These are phyloP conservation scores for Neelides sp. DNA, from an alignment of 1,140 invertebrate genomes.

Conservation along the genomic window DNA sequence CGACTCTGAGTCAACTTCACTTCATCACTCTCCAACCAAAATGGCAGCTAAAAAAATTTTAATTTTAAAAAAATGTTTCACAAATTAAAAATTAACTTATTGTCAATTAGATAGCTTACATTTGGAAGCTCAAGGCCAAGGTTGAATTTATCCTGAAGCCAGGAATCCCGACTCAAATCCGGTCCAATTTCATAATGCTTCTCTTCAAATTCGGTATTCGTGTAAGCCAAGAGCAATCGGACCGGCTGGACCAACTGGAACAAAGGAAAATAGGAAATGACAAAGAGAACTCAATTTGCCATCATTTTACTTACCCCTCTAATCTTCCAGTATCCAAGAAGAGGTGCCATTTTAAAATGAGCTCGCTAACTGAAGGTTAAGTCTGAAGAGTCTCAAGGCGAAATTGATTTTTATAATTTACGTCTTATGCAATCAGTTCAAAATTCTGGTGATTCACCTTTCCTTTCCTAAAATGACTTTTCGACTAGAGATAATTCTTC, in stretches of 20 bases:
- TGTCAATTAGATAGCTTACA: conserved; percentile 24
- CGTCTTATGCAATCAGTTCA: too few species aligned
- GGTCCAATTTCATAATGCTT: conserved; percentile 32
- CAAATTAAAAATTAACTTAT: conserved; percentile 10
- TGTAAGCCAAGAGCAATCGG: conserved; percentile 37
- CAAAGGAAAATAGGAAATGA: not conserved
- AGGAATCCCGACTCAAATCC: conserved; percentile 26
- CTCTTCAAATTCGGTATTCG: conserved; percentile 37
- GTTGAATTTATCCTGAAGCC: conserved; percentile 33
- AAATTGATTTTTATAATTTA: too few species aligned
- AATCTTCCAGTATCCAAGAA: conserved; percentile 15
- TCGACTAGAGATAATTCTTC: too few species aligned
- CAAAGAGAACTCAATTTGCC: not conserved
- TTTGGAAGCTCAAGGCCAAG: conserved; percentile 35
- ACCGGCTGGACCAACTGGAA: conserved; percentile 37
- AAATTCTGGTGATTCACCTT: too few species aligned
- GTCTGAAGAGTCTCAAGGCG: too few species aligned
- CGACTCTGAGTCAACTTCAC: conserved; percentile 41
- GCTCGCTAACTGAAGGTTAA: too few species aligned
- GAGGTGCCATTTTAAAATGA: too few species aligned
- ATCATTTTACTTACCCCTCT: conserved; percentile 9
- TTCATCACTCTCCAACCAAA: conserved; percentile 43
- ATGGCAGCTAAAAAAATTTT: conserved; percentile 39
- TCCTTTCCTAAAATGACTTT: too few species aligned
- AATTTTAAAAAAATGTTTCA: conserved; percentile 3